Percentiles rank a stretch among this genome's conserved stretches.
phyloP scores from a whole-genome alignment of 2,888 invertebrate genomes.

The Frankliniella intonsa region DNA sequence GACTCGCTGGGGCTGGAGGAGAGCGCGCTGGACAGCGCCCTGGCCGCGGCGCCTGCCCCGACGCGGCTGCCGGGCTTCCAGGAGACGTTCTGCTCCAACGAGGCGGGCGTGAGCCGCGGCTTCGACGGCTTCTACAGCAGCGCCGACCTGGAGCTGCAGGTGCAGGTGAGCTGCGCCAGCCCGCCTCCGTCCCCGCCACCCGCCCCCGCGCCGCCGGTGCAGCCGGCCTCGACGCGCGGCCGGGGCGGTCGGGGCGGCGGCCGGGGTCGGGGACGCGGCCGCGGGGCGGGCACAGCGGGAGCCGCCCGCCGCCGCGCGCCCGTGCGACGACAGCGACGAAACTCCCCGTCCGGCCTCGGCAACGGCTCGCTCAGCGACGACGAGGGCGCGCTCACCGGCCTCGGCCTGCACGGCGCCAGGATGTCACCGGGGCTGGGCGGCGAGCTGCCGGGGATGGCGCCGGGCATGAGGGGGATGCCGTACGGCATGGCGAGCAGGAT shows the following conservation, averaged over 20 bases:
- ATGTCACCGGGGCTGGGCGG: not conserved
- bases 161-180: constrained; percentile 23
- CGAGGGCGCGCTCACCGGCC: not conserved
- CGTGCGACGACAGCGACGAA: not conserved
- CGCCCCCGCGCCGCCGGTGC: not conserved
- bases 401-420: not conserved
- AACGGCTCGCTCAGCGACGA: not conserved
- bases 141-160: constrained; percentile 9
- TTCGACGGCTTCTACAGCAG: not conserved
- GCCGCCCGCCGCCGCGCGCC: not conserved
- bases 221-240: not conserved
- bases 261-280: not conserved
- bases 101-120: not conserved
- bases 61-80: constrained; percentile 16
- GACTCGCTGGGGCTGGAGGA: not conserved
- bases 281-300: not conserved
- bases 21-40: not conserved
- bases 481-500: not conserved
- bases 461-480: not conserved
- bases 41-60: not conserved
- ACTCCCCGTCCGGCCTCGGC: not conserved
- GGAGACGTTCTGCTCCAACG: constrained; percentile 24
- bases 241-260: not conserved
- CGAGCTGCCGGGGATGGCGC: not conserved
- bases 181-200: constrained; percentile 5